Evolutionary conservation across 2,113 vertebrate genomes (phyloP).

Genomic region (Hippoglossus stenolepis): DNA sequence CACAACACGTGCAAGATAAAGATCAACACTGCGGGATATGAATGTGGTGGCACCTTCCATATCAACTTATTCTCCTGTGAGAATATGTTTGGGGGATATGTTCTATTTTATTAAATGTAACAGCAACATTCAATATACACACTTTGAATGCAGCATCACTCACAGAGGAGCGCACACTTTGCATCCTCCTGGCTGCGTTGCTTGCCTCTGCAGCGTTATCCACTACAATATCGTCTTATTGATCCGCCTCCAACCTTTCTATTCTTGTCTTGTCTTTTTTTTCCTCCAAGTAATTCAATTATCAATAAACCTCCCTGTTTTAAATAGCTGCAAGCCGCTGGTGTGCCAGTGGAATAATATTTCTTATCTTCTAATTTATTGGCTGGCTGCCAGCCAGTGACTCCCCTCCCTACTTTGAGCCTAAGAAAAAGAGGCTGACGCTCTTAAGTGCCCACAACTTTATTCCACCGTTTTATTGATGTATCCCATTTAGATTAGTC

Average conservation of each 20-base stretch:
- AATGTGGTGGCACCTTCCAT: neutral
- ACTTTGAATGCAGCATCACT: slow-evolving; percentile 9
- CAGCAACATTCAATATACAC: slow-evolving; percentile 2
- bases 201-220: slow-evolving; percentile 50
- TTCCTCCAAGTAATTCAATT: slow-evolving; percentile 77
- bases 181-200: slow-evolving; percentile 26
- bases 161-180: slow-evolving; percentile 8
- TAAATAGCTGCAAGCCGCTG: slow-evolving; percentile 73
- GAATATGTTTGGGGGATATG: neutral
- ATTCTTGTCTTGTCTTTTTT: slow-evolving; percentile 73
- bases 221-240: slow-evolving; percentile 66
- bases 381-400: slow-evolving; percentile 78
- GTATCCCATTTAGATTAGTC: slow-evolving; percentile 87
- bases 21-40: neutral
- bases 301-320: slow-evolving; percentile 79
- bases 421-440: slow-evolving; percentile 58
- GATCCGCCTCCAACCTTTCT: slow-evolving; percentile 75
- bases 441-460: slow-evolving; percentile 87
- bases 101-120: neutral
- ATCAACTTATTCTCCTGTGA: neutral
- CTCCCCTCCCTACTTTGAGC: slow-evolving; percentile 74
- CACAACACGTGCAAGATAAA: slow-evolving; percentile 18
- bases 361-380: slow-evolving; percentile 83
- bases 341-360: slow-evolving; percentile 80
- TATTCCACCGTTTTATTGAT: slow-evolving; percentile 85